phyloP scores from a whole-genome alignment of 2,113 vertebrate genomes.

The Collichthys lucidus region DNA sequence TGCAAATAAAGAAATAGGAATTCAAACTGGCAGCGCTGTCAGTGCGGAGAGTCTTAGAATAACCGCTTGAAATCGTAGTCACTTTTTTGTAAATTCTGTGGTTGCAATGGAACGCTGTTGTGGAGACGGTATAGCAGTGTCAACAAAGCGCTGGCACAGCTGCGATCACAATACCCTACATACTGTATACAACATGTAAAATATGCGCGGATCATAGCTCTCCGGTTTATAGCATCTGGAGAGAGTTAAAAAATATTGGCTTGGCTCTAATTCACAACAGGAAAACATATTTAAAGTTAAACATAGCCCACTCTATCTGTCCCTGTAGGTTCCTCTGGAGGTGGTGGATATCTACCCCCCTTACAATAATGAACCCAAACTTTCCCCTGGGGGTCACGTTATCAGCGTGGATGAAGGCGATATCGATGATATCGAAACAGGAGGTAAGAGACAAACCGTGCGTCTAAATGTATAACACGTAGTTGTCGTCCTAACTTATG shows the following conservation, averaged over 20 bases:
- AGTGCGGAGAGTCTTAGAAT: slow-evolving; percentile 15
- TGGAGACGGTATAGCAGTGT: background rate
- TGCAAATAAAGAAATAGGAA: background rate
- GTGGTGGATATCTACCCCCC: slow-evolving; percentile 63
- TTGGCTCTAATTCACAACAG: slow-evolving; percentile 17
- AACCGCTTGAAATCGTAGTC: slow-evolving; percentile 21
- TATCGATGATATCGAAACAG: slow-evolving; percentile 80
- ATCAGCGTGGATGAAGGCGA: slow-evolving; percentile 88
- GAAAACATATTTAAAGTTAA: slow-evolving; percentile 3
- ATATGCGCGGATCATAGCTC: slow-evolving; percentile 1
- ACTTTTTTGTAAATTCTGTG: slow-evolving; percentile 21
- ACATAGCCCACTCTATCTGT: background rate
- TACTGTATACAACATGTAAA: slow-evolving; percentile 4
- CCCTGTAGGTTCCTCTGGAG: slow-evolving; percentile 66
- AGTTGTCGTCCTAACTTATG: slow-evolving; percentile 8
- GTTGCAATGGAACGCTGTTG: slow-evolving; percentile 35
- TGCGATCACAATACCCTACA: background rate
- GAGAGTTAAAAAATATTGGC: slow-evolving; percentile 17
- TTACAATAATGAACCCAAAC: slow-evolving; percentile 36
- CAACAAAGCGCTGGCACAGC: slow-evolving; percentile 30
- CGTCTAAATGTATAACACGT: background rate
- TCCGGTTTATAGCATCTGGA: slow-evolving; percentile 44
- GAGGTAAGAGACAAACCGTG: slow-evolving; percentile 83
- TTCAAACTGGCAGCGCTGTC: slow-evolving; percentile 16
- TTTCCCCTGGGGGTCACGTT: slow-evolving; percentile 76